Evolutionary conservation across 1,140 invertebrate species (phyloP).

Genomic region (Drosophila truncata): DNA sequence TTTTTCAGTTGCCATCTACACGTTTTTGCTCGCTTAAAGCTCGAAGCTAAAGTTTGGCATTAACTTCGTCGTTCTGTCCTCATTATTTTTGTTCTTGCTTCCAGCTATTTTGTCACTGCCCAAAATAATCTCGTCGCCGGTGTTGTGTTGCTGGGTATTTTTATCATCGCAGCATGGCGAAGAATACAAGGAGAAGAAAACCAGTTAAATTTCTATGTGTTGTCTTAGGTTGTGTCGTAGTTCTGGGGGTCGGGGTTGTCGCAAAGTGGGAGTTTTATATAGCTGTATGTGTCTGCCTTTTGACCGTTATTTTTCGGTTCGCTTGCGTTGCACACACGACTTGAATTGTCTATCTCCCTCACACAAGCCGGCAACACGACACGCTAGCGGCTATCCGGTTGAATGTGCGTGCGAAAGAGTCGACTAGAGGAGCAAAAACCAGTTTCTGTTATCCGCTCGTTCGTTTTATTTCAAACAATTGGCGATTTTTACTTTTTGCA

Average conservation of each 20-base stretch:
- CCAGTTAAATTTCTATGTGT: conserved; percentile 70
- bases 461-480: conserved; percentile 75
- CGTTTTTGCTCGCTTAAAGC: conserved; percentile 52
- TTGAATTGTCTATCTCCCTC: conserved; percentile 20
- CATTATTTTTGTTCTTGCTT: conserved; percentile 54
- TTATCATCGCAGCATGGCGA: conserved; percentile 25
- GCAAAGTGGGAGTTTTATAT: conserved; percentile 50
- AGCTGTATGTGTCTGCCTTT: conserved; percentile 33
- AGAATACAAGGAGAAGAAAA: conserved; percentile 11
- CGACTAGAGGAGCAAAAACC: conserved; percentile 57
- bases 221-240: conserved; percentile 65
- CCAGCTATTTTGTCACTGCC: conserved; percentile 68
- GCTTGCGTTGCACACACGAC: conserved; percentile 45
- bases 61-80: conserved; percentile 27
- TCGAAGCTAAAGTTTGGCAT: conserved; percentile 68
- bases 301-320: conserved; percentile 77
- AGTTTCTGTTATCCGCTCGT: conserved; percentile 43
- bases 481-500: conserved; percentile 70
- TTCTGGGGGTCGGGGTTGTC: neutral
- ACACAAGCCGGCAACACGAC: conserved; percentile 34
- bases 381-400: conserved; percentile 14
- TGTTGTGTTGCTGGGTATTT: conserved; percentile 15
- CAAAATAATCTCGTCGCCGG: conserved; percentile 56
- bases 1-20: conserved; percentile 51
- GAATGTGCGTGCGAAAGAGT: conserved; percentile 53